phyloP scores from a whole-genome alignment of 2,888 invertebrate species.

The Megamerina dolium region DNA sequence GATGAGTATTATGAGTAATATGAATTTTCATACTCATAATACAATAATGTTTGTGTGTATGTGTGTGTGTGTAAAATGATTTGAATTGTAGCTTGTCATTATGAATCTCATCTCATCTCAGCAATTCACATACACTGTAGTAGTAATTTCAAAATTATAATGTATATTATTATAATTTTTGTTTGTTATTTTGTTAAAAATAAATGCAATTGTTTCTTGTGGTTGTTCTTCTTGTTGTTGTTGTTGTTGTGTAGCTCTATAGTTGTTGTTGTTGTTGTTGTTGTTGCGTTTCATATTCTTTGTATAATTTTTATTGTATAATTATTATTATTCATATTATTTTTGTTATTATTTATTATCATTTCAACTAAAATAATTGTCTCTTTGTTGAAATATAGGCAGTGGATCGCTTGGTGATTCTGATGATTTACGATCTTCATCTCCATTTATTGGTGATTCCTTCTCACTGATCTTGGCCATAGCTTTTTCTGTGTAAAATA shows the following conservation, averaged over 20 bases:
- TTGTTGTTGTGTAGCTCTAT: slow-evolving; percentile 1
- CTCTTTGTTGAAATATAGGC: slow-evolving; percentile 80
- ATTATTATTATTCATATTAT: too few relatives aligned
- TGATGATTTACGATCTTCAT: slow-evolving; percentile 54
- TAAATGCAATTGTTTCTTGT: slow-evolving; percentile 21
- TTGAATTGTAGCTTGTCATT: too few relatives aligned
- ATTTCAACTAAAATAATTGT: slow-evolving; percentile 75
- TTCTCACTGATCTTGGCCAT: slow-evolving; percentile 52
- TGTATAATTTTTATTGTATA: too few relatives aligned
- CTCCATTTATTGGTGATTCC: slow-evolving; percentile 12
- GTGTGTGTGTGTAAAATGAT: background rate
- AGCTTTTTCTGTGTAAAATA: slow-evolving; percentile 60
- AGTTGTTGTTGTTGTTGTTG: background rate
- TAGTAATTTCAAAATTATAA: too few relatives aligned
- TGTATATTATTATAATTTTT: background rate
- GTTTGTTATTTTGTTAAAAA: too few relatives aligned
- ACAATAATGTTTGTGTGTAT: background rate
- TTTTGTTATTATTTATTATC: slow-evolving; percentile 33
- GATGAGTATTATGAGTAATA: too few relatives aligned
- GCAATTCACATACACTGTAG: too few relatives aligned
- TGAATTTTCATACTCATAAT: too few relatives aligned
- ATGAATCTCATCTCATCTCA: too few relatives aligned
- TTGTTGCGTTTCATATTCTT: too few relatives aligned
- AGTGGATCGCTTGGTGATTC: slow-evolving; percentile 65
- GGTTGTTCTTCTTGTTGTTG: slow-evolving; percentile 20